Base-by-base conservation (phyloP, 2,113 vertebrate genomes). In the Excalfactoria chinensis region DNA sequence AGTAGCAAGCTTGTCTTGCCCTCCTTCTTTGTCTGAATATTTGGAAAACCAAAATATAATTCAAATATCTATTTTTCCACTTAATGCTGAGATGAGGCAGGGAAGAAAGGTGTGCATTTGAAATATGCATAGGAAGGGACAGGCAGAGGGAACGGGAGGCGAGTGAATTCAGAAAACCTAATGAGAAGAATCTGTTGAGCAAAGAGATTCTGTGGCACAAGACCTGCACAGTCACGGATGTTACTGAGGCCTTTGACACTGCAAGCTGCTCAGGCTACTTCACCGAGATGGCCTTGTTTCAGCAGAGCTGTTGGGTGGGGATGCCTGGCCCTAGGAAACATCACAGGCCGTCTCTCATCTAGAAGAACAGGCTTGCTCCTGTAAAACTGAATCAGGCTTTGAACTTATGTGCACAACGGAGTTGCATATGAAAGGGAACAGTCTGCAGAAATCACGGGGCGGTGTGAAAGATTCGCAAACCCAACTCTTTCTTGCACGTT, bases 331-430 rank as follows among this genome's bases (percentile, higher is more conserved):
- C 85, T 68, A 55, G 55, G 19, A 55, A 19, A 76, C 90, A 86
- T 78, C 81, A n/a, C 12, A 78, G 77, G 26, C 86, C 82, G 89
- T 74, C 70, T 82, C 74, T 75, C 58, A 86, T 83, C 75, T 44
- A 94, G 93, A 95, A 95, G 92, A 96, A 94, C 92, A 96, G 95
- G 90, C 95, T 95, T 74, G 86, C 84, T 94, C 69, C 83, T 94
- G 85, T 92, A 71, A 91, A 90, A 91, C 19, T 92, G 84, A 89
- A 89, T 86, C 80, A 56, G 84, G 32, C 66, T 94, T 94, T 2
- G 2, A 68, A 82, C 41, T 93, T 88, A 26, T 60, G 83, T 92
- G 86, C 87, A 58, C 83, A 84, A 37, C 40, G 86, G 71, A 66
- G 75, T 25, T 70, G 43, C 34, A 1, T 13, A 48, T 81, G 49